phyloP scores from a whole-genome alignment of 2,797 vertebrate species.

The Falco columbarius region DNA sequence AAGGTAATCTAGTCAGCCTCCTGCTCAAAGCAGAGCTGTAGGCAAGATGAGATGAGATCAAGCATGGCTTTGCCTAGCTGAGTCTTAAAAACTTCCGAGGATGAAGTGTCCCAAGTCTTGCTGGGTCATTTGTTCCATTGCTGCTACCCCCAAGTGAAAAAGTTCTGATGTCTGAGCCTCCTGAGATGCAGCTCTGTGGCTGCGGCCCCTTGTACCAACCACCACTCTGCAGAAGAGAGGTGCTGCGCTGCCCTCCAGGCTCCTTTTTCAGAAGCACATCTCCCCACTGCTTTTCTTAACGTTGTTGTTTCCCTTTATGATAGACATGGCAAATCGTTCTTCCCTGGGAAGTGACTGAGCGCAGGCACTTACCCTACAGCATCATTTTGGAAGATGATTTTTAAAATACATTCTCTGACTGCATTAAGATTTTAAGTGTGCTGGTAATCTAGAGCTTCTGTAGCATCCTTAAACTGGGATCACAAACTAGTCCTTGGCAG shows the following conservation, averaged over 20 bases:
- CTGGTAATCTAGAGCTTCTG: not conserved
- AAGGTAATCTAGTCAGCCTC: not conserved
- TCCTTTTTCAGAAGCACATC: not conserved
- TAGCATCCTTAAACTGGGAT: not conserved
- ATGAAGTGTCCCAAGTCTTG: not conserved
- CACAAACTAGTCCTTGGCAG: not conserved
- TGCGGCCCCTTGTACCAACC: not conserved
- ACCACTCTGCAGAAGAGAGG: not conserved
- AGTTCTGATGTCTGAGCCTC: not conserved
- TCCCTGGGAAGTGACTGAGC: not conserved
- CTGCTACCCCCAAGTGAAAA: not conserved
- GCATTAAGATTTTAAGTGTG: not conserved
- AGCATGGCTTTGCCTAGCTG: not conserved
- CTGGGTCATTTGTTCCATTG: not conserved
- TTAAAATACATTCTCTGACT: not conserved
- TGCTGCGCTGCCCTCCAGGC: not conserved
- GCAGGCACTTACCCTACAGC: not conserved
- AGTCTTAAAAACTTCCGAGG: not conserved
- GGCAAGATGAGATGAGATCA: accelerated
- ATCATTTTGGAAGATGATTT: not conserved
- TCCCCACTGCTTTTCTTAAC: not conserved
- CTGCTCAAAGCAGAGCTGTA: not conserved
- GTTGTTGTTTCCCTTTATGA: not conserved
- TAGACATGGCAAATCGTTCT: not conserved
- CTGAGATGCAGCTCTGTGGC: not conserved